Evolutionary conservation across 2,113 vertebrate genomes (phyloP).

Genomic region (Larimichthys polyactis): DNA sequence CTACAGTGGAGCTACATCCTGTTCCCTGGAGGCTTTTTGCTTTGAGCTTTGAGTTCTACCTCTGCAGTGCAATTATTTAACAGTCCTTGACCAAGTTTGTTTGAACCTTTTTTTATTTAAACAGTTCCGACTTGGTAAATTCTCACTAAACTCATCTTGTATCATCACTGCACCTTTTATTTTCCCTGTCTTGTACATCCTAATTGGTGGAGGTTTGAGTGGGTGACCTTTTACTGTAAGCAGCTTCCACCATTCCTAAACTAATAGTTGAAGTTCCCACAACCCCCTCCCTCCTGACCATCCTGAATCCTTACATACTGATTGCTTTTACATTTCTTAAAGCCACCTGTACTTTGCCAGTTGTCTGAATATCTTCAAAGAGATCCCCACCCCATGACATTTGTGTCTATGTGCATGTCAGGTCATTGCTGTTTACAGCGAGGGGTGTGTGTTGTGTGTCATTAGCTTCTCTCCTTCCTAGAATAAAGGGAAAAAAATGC

Average conservation of each 20-base stretch:
- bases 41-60: background rate
- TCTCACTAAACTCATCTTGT: background rate
- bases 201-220: conserved; percentile 4
- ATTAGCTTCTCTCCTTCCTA: conserved; percentile 61
- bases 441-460: conserved; percentile 67
- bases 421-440: conserved; percentile 63
- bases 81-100: background rate
- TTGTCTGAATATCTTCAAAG: conserved; percentile 71
- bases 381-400: conserved; percentile 64
- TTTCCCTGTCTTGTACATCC: conserved; percentile 3
- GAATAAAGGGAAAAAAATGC: conserved; percentile 68
- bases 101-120: background rate
- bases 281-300: conserved; percentile 23
- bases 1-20: conserved; percentile 53
- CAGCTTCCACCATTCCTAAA: conserved; percentile 58
- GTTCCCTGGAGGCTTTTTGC: conserved; percentile 52
- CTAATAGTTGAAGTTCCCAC: conserved; percentile 11
- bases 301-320: conserved; percentile 42
- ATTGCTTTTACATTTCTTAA: conserved; percentile 54
- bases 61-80: background rate
- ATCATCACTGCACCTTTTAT: background rate
- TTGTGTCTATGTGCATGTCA: conserved; percentile 59
- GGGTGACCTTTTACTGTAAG: conserved; percentile 11
- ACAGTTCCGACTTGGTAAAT: background rate
- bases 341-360: conserved; percentile 64